Base-by-base conservation (phyloP, 2,888 invertebrate genomes). In the Nemurella pictetii region DNA sequence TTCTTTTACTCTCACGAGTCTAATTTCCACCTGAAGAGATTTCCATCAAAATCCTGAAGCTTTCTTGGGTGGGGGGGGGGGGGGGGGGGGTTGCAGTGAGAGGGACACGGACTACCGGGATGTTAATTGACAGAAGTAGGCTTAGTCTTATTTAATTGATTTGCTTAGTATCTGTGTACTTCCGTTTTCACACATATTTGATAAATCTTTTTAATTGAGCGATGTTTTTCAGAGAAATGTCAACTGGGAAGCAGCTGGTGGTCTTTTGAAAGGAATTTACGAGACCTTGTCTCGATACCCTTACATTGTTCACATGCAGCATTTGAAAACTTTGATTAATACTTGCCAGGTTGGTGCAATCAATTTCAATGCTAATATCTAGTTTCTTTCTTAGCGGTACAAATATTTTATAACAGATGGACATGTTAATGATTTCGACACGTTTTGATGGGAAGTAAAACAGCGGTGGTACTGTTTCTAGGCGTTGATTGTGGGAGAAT, bases 211-310 rank as follows among this genome's bases (percentile, higher is more conserved):
- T 81, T 20, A 15, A 55, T 82, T 12, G 77, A 82, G 36, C 73
- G 72, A 85, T 78, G 78, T 84, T 87, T 90, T 91, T 77, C 90
- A 97, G 95, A 93, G 98, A 88, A 97, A 98, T 87, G 97, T 97
- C 0, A 98, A 99, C 89, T 99, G 99, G 99, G 97, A 97, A 89
- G 98, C 99, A 0, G 98, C 99, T 0, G 97, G 98, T 80, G 96
- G 96, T 27, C 92, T 99, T 83, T 91, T 99, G 0, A 97, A 97
- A 92, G 99, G 98, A 81, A 95, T 99, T 26, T 98, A 99, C 89
- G 96, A 98, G 89, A 99, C 99, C 0, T 94, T 99, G 90, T 93
- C 95, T 85, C 95, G 96, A 86, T 98, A 97, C 90, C 97, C 98
- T 0, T 99, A 98, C 90, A 97, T 99, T 84, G 96, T 99, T 89